Percentiles rank a stretch among this genome's conserved stretches.
Conservation (phyloP, 2,113 vertebrate species). For the Cryptomyrus ogoouensis region DNA sequence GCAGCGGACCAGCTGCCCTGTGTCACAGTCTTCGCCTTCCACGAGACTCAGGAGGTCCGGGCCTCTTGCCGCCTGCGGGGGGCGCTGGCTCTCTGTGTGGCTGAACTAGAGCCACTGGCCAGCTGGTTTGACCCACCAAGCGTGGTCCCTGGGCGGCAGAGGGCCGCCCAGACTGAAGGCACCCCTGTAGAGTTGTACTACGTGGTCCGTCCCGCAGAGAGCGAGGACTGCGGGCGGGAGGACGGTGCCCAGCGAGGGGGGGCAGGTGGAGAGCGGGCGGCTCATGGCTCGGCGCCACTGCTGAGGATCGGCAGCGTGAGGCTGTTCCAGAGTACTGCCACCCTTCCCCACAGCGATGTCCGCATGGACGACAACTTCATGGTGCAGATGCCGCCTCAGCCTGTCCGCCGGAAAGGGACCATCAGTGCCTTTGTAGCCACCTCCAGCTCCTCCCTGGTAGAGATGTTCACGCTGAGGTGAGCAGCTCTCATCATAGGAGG, state of each 20-base stretch:
- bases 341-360: slow-evolving; percentile 65
- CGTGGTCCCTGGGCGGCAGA: slow-evolving; percentile 66
- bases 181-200: slow-evolving; percentile 89
- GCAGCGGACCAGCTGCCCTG: slow-evolving; percentile 73
- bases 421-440: slow-evolving; percentile 72
- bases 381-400: slow-evolving; percentile 79
- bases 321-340: slow-evolving; percentile 60
- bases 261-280: slow-evolving; percentile 51
- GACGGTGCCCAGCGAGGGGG: slow-evolving; percentile 62
- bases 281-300: slow-evolving; percentile 63
- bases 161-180: slow-evolving; percentile 53
- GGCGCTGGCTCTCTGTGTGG: slow-evolving; percentile 79
- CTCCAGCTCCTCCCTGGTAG: slow-evolving; percentile 70
- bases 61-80: slow-evolving; percentile 75
- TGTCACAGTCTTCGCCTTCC: slow-evolving; percentile 79
- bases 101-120: slow-evolving; percentile 74
- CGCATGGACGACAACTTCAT: slow-evolving; percentile 73
- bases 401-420: slow-evolving; percentile 77
- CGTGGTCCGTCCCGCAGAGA: slow-evolving; percentile 61
- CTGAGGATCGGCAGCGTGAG: slow-evolving; percentile 74
- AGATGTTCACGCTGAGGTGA: slow-evolving; percentile 86
- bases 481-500: slow-evolving; percentile 1
- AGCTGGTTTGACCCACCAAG: slow-evolving; percentile 74
- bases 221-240: slow-evolving; percentile 66
- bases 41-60: slow-evolving; percentile 81